A percentile compares a stretch with the other conserved stretches of the same genome.
Evolutionary conservation across 2,797 vertebrate species (phyloP).

Genomic region (Acanthornis magna): DNA sequence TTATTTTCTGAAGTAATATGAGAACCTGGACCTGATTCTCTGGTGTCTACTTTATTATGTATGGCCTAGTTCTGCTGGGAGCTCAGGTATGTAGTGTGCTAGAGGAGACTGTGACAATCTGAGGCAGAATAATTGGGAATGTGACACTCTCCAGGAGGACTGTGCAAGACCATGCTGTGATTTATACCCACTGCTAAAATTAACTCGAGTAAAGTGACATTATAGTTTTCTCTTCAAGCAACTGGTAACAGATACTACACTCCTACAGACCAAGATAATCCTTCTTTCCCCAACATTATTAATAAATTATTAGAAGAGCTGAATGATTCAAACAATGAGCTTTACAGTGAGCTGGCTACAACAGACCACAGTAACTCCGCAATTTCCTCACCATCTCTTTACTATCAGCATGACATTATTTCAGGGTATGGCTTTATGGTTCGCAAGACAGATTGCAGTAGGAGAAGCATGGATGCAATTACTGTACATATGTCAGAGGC

Average conservation of each 20-base stretch:
- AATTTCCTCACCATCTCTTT: neutral
- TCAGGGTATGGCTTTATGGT: neutral
- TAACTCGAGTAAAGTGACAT: conserved; percentile 20
- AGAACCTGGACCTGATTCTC: conserved; percentile 15
- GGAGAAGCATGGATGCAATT: neutral
- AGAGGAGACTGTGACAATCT: neutral
- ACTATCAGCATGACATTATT: neutral
- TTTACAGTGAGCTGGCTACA: neutral
- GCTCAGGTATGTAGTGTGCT: neutral
- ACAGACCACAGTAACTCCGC: neutral
- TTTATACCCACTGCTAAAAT: conserved; percentile 40
- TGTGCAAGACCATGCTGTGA: neutral
- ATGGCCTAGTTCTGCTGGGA: neutral
- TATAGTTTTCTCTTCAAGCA: conserved; percentile 29
- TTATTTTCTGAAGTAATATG: conserved; percentile 44
- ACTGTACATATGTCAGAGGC: neutral
- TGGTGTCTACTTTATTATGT: conserved; percentile 19
- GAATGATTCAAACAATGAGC: conserved; percentile 16
- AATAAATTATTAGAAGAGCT: conserved; percentile 26
- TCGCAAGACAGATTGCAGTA: neutral
- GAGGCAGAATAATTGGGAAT: conserved; percentile 12
- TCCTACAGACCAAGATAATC: neutral
- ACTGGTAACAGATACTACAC: neutral
- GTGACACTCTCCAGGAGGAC: neutral
- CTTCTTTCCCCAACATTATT: neutral